Conservation (phyloP, 2,113 vertebrate genomes). For the Sclerurus mexicanus region DNA sequence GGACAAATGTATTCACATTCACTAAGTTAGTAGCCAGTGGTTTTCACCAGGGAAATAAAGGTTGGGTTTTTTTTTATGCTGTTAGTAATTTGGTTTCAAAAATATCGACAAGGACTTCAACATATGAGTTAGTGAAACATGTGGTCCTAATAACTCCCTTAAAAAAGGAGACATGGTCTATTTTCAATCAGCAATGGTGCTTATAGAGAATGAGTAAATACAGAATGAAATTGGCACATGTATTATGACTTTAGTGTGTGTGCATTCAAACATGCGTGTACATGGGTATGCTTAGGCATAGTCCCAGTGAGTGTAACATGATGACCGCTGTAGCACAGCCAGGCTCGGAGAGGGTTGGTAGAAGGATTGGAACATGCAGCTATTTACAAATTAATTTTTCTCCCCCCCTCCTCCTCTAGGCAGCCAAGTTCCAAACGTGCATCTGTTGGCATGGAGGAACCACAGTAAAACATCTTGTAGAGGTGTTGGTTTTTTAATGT, state of each 20-base stretch:
- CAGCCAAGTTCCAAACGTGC: not conserved
- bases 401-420: not conserved
- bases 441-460: not conserved
- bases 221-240: conserved; percentile 62
- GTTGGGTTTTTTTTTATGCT: conserved; percentile 49
- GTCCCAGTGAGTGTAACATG: not conserved
- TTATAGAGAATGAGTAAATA: conserved; percentile 74
- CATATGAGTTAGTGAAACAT: conserved; percentile 70
- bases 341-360: not conserved
- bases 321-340: not conserved
- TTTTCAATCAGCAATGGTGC: conserved; percentile 75
- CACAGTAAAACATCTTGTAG: not conserved
- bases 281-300: not conserved
- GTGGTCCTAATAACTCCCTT: conserved; percentile 75
- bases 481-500: not conserved
- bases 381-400: not conserved
- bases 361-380: not conserved
- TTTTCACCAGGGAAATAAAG: conserved; percentile 76
- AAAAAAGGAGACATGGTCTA: conserved; percentile 76
- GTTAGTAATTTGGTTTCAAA: conserved; percentile 72
- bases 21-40: conserved; percentile 72
- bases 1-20: conserved; percentile 34
- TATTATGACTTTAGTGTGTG: conserved; percentile 48
- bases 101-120: conserved; percentile 52
- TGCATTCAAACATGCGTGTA: not conserved